Base-by-base conservation (phyloP, 2,113 vertebrate genomes). In the Pseudorhombus dupliciocellatus region DNA sequence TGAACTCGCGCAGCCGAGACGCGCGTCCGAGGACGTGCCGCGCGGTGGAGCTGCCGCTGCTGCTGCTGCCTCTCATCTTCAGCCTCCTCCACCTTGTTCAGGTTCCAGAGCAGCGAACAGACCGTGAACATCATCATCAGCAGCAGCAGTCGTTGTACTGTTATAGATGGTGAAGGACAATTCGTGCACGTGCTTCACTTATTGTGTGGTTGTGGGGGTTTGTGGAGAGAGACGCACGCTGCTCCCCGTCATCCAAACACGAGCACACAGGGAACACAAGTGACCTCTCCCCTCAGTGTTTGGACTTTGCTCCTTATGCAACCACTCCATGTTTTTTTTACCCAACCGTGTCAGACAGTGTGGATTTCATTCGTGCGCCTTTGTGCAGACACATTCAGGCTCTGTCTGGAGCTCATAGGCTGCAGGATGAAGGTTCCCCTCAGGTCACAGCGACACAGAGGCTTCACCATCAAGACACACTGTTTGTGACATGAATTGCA, bases 11-110 rank as follows among this genome's bases (percentile, higher is more conserved):
- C 42, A 53, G 4, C 24, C 25, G 24, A 52, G 28, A 50, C 21
- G 34, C 22, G 37, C n/a, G 34, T 25, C 25, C 60, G 1, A 11
- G 37, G 16, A 63, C 7, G n/a, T 18, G 30, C 79, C 88, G 74
- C 79, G 28, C 59, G 88, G 75, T 83, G 88, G 88, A 24, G 90
- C 88, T 86, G 65, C 70, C 62, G 84, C 11, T 66, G 90, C 88
- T 86, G 65, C 70, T 67, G 84, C 15, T 62, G 57, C 58, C 64
- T 25, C 31, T 60, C 25, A 30, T 30, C 11, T n/a, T n/a, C 2
- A 22, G 4, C 1, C 53, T 12, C 1, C 53, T 12, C 1, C 15
- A 14, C 42, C 42, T 16, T 1, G 12, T 44, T 18, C 2, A 16
- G 15, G 40, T 3, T 51, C 4, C 44, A 37, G 56, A 73, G 25